Evolutionary conservation across 2,797 vertebrate genomes (phyloP).

Genomic region (Okamejei kenojei): DNA sequence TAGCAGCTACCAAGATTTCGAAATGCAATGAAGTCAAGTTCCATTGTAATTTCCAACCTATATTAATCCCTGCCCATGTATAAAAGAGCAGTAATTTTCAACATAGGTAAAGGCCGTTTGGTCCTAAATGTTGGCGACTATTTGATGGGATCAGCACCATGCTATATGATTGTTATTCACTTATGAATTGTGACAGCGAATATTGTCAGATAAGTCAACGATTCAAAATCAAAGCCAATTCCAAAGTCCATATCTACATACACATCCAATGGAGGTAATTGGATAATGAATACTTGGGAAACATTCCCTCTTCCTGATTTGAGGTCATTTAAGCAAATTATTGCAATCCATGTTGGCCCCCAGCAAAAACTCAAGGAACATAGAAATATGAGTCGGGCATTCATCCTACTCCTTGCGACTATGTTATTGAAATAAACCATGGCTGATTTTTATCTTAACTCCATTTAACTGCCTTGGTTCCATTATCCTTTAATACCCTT

Average conservation of each 20-base stretch:
- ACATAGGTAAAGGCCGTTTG: background rate
- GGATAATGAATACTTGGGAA: background rate
- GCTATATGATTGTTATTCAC: background rate
- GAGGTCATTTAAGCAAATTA: background rate
- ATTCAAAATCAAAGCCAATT: background rate
- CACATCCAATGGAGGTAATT: background rate
- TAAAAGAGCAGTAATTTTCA: background rate
- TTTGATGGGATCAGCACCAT: background rate
- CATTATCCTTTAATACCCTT: background rate
- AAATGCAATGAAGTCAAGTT: background rate
- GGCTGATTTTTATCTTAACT: background rate
- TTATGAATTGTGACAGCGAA: background rate
- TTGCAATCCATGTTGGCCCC: background rate
- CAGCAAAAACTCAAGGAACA: background rate
- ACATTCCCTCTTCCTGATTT: background rate
- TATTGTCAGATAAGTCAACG: background rate
- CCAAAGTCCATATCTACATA: background rate
- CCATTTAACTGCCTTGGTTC: background rate
- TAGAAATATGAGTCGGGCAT: background rate
- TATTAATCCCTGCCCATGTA: too few species aligned
- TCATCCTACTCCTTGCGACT: background rate
- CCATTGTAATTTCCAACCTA: background rate
- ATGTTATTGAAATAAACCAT: background rate
- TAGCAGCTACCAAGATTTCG: background rate
- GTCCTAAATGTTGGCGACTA: background rate